These are phyloP conservation scores for Caenorhabditis briggsae DNA, from an alignment of 1,140 invertebrate species.

Conservation along the genomic window DNA sequence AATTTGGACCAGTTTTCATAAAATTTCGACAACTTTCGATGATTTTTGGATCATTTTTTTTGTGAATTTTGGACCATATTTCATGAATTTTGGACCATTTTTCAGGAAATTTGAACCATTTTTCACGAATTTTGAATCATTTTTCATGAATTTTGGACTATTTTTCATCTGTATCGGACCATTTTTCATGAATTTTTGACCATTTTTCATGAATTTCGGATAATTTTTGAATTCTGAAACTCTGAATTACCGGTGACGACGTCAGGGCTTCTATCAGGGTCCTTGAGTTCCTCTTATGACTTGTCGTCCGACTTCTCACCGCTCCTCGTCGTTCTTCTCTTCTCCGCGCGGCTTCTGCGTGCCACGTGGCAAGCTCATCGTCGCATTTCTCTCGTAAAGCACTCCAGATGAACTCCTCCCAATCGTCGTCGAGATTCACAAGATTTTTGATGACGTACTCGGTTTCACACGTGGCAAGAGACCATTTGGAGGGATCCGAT, in stretches of 20 bases:
- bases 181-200: background rate
- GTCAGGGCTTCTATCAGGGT: background rate
- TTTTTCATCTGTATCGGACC: background rate
- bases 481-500: background rate
- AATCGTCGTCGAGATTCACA: slow-evolving; percentile 20
- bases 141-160: too few relatives aligned
- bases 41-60: too few relatives aligned
- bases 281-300: background rate
- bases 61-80: too few relatives aligned
- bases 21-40: too few relatives aligned
- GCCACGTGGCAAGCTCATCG: background rate
- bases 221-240: background rate
- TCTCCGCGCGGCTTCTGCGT: background rate
- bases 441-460: slow-evolving; percentile 4
- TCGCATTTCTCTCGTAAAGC: background rate
- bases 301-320: background rate
- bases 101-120: too few relatives aligned
- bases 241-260: background rate
- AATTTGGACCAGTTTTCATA: too few relatives aligned
- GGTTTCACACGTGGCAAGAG: background rate
- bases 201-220: too few relatives aligned
- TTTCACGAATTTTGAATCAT: too few relatives aligned
- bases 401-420: background rate
- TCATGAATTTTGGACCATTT: too few relatives aligned
- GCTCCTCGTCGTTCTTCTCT: background rate